A percentile compares a stretch with the other conserved stretches of the same genome.
phyloP scores from a whole-genome alignment of 1,140 invertebrate genomes.

The Rhynchophorus ferrugineus region DNA sequence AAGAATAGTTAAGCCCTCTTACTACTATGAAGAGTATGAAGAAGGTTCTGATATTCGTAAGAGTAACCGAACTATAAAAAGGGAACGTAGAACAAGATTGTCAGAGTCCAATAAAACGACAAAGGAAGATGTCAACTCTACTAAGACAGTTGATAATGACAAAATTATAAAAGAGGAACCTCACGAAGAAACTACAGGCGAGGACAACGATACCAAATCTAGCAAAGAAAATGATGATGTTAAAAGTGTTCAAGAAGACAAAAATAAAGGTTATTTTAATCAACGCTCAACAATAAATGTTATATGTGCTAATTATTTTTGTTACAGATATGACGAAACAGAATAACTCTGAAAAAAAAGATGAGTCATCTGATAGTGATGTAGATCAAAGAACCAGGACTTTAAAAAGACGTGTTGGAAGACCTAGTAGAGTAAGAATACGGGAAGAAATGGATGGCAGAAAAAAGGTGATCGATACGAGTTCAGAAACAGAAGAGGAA shows the following conservation, averaged over 20 bases:
- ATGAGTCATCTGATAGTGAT: constrained; percentile 7
- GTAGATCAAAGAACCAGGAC: constrained; percentile 6
- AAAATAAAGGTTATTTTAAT: background rate
- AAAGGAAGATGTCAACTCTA: constrained; percentile 5
- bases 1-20: constrained; percentile 15
- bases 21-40: constrained; percentile 21
- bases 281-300: background rate
- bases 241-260: background rate
- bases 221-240: background rate
- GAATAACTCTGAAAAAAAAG: constrained; percentile 12
- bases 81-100: constrained; percentile 5
- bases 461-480: constrained; percentile 12
- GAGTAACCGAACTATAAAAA: constrained; percentile 4
- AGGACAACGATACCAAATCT: background rate
- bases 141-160: background rate
- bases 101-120: constrained; percentile 5
- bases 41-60: constrained; percentile 13
- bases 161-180: constrained; percentile 1
- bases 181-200: constrained; percentile 3
- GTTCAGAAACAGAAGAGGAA: constrained; percentile 27
- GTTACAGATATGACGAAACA: no score
- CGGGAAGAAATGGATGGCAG: constrained; percentile 6
- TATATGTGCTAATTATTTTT: no score
- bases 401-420: constrained; percentile 1
- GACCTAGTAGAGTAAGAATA: constrained; percentile 5